Evolutionary conservation across 2,888 invertebrate species (phyloP).

Genomic region (Drosophila parthenogenetica): DNA sequence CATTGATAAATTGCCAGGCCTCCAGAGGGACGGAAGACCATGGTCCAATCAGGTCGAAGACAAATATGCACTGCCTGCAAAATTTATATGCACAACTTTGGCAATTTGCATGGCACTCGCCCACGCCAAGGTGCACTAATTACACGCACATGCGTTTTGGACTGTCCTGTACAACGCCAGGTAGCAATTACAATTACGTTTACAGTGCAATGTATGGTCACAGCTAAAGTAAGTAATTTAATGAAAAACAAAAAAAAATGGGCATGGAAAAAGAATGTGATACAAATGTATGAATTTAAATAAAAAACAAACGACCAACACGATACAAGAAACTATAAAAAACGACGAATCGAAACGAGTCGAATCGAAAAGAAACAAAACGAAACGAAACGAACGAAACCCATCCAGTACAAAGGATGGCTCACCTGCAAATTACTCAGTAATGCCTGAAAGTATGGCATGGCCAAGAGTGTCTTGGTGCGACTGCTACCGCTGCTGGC

Average conservation of each 20-base stretch:
- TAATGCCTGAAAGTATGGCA: constrained; percentile 90
- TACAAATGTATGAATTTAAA: constrained; percentile 56
- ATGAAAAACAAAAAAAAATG: constrained; percentile 28
- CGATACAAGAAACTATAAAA: constrained; percentile 17
- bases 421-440: constrained; percentile 91
- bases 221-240: constrained; percentile 34
- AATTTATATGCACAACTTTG: constrained; percentile 69
- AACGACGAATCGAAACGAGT: constrained; percentile 29
- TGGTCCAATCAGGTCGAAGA: constrained; percentile 59
- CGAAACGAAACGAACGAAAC: constrained; percentile 24
- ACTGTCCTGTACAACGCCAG: constrained; percentile 22
- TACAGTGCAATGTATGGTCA: constrained; percentile 36
- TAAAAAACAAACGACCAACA: constrained; percentile 48
- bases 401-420: constrained; percentile 43
- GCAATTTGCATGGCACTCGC: constrained; percentile 54
- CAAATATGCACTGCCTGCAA: constrained; percentile 66
- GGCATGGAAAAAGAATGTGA: constrained; percentile 10
- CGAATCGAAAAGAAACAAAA: constrained; percentile 21
- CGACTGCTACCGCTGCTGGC: constrained; percentile 85
- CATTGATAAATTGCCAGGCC: constrained; percentile 40
- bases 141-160: constrained; percentile 58
- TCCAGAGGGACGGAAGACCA: constrained; percentile 1
- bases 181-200: constrained; percentile 53
- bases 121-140: constrained; percentile 50
- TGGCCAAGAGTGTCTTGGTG: constrained; percentile 83